These are phyloP conservation scores for Phengaris alcon DNA, from an alignment of 2,888 invertebrate species.

Conservation along the genomic window DNA sequence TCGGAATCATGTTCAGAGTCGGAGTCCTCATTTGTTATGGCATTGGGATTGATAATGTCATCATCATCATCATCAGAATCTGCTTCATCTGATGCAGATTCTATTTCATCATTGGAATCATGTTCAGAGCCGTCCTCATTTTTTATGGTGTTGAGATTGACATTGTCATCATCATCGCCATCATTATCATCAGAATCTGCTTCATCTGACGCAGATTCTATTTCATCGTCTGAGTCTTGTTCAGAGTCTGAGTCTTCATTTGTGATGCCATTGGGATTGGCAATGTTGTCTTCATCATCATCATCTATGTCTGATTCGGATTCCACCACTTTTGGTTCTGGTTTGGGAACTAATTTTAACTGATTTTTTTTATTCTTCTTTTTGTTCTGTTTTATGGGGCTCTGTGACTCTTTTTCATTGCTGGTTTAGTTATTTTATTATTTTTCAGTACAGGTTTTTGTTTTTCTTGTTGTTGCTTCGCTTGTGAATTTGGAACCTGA, in stretches of 20 bases:
- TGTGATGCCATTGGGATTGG: slow-evolving; percentile 69
- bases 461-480: not conserved
- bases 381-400: slow-evolving; percentile 34
- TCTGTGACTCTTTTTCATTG: slow-evolving; percentile 22
- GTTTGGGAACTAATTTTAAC: not conserved
- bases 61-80: not conserved
- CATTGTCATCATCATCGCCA: not conserved
- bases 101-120: not conserved
- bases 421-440: not conserved
- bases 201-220: slow-evolving; percentile 51
- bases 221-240: no score
- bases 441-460: not conserved
- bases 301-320: not conserved
- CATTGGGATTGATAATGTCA: slow-evolving; percentile 56
- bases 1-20: slow-evolving; percentile 74
- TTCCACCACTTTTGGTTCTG: not conserved
- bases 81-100: no score
- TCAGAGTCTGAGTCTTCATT: slow-evolving; percentile 66
- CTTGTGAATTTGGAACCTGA: slow-evolving; percentile 4
- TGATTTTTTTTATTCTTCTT: slow-evolving; percentile 30
- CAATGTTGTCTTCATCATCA: not conserved
- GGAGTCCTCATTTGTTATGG: slow-evolving; percentile 65
- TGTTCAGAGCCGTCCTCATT: not conserved
- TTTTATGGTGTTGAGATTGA: not conserved
- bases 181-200: not conserved